Conservation (phyloP, 2,797 vertebrate genomes). For the Heteromormyrus szaboi region DNA sequence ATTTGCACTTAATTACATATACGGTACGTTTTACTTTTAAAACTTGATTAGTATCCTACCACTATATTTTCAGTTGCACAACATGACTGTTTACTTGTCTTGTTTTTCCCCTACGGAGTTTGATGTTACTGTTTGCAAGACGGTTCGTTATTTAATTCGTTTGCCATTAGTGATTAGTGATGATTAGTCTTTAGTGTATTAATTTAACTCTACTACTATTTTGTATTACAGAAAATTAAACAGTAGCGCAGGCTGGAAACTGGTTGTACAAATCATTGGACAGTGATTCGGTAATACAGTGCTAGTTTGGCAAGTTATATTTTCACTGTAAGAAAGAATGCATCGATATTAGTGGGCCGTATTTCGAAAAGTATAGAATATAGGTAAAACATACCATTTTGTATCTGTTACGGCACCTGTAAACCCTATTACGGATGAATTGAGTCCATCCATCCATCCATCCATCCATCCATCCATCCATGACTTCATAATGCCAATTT, state of each 20-base stretch:
- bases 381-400: neutral
- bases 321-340: neutral
- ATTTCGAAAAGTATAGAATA: neutral
- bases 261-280: neutral
- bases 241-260: neutral
- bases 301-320: neutral
- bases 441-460: too few species aligned
- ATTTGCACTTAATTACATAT: neutral
- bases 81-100: neutral
- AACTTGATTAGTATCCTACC: neutral
- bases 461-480: too few species aligned
- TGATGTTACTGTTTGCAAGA: neutral
- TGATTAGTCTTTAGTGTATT: neutral
- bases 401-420: neutral
- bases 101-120: neutral
- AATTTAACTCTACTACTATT: neutral
- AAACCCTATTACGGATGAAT: neutral
- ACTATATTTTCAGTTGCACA: neutral
- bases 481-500: neutral
- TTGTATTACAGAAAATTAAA: neutral
- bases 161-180: neutral
- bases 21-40: neutral
- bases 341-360: neutral
- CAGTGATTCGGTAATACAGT: neutral
- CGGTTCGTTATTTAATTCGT: neutral